phyloP scores from a whole-genome alignment of 2,888 invertebrate species.

The Gari tellinella region DNA sequence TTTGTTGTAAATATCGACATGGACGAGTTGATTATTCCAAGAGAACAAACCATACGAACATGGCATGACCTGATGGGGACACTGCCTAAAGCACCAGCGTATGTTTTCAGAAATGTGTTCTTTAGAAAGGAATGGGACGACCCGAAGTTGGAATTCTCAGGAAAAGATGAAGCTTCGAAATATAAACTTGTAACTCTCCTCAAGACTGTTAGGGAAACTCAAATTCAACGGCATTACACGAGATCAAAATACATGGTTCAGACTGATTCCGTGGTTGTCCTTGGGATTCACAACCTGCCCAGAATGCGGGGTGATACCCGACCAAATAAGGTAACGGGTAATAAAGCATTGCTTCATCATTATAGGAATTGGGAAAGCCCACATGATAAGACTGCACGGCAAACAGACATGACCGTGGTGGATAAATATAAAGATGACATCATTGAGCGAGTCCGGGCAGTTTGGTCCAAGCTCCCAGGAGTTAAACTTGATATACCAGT shows the following conservation, averaged over 20 bases:
- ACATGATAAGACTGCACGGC: conserved; percentile 18
- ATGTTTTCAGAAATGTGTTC: conserved; percentile 66
- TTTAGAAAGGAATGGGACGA: conserved; percentile 73
- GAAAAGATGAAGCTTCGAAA: conserved; percentile 50
- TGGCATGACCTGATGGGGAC: conserved; percentile 68
- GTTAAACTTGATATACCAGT: conserved; percentile 11
- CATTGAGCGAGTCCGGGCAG: conserved; percentile 26
- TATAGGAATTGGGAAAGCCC: conserved; percentile 71
- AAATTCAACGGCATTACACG: conserved; percentile 41
- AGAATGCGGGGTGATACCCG: conserved; percentile 12
- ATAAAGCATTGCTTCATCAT: conserved; percentile 69
- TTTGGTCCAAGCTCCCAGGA: conserved; percentile 24
- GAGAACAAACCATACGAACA: conserved; percentile 29
- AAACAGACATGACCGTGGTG: conserved; percentile 44
- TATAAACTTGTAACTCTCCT: conserved; percentile 68
- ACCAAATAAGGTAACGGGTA: conserved; percentile 22
- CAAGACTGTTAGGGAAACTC: conserved; percentile 62
- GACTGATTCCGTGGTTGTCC: conserved; percentile 57
- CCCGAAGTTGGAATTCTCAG: conserved; percentile 23
- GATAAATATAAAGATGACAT: conserved; percentile 53
- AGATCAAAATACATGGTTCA: conserved; percentile 74
- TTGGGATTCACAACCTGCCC: conserved; percentile 74
- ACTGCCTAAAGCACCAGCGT: conserved; percentile 22
- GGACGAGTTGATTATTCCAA: conserved; percentile 82
- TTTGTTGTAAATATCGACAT: conserved; percentile 80